Evolutionary conservation across 2,113 vertebrate species (phyloP).

Genomic region (Pituophis catenifer): DNA sequence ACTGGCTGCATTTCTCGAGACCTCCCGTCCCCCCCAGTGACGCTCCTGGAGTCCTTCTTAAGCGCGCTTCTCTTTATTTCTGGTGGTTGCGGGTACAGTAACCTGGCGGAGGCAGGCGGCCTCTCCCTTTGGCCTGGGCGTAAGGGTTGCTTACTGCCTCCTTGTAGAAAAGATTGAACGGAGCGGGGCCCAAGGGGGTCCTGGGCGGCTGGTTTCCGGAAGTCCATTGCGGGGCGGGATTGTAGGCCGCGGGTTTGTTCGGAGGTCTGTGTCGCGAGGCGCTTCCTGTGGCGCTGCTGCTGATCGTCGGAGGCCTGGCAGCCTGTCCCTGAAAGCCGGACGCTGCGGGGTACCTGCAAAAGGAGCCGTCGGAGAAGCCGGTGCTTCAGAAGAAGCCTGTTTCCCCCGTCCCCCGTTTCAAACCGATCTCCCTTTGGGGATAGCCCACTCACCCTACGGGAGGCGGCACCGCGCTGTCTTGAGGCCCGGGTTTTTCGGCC

Average conservation of each 20-base stretch:
- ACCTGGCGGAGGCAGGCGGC: not conserved
- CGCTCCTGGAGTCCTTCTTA: fast-evolving
- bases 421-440: slow-evolving; percentile 7
- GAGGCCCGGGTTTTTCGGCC: fast-evolving
- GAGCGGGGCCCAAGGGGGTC: fast-evolving
- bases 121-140: not conserved
- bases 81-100: fast-evolving
- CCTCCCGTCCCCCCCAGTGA: too few species aligned
- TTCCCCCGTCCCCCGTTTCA: too few species aligned
- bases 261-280: not conserved
- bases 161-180: fast-evolving
- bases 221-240: fast-evolving
- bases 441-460: fast-evolving
- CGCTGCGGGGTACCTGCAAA: not conserved
- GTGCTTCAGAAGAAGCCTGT: not conserved
- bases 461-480: fast-evolving
- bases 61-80: slow-evolving; percentile 21
- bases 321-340: not conserved
- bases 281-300: not conserved
- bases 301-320: not conserved
- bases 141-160: not conserved
- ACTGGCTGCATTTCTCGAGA: fast-evolving
- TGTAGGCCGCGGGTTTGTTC: not conserved
- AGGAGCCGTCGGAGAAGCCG: fast-evolving
- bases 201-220: not conserved